Evolutionary conservation across 2,888 invertebrate genomes (phyloP), one percentile per base, ranked within the genome.

Genomic region (Drosophila anceps): DNA sequence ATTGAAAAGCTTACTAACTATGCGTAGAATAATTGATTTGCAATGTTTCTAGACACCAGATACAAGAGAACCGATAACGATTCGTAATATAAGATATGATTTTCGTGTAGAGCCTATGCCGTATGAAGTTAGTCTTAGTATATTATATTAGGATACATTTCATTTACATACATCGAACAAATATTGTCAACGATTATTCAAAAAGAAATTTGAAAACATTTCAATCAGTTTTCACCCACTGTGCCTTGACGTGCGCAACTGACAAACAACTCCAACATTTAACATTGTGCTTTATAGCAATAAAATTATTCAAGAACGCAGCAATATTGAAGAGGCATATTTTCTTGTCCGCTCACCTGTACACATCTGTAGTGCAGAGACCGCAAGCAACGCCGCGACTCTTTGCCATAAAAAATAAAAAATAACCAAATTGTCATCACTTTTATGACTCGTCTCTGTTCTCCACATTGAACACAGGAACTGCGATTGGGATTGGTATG

Each of bases 371-470:
- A 48, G 55, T 46, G 68, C 50, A 62, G 53, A 68, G 82, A 74
- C 82, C 83, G 84, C 84, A 83, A 76, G 79, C 81, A 63, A 68
- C 53, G 72, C 59, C 51, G 63, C 66, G 82, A 67, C 73, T 71
- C 58, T 66, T 53, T 78, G 82, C 73, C 84, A 84, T 86, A 85
- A 85, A 82, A 73, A 85, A 86, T 33, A 33, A 54, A 54, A 82
- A 77, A 84, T 79, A 82, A 90, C 80, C 73, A 85, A 84, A 88
- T 82, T 90, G 90, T 90, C 84, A 85, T 85, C 80, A 88, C 59
- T 85, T 85, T 85, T 85, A 85, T 80, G 88, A 76, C 70, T 64
- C 73, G 76, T 78, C 72, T 82, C 80, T 66, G 80, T 78, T 70
- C 69, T 50, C 65, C 73, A 48, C 71, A 35, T 71, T 65, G 70